Base-by-base conservation (phyloP, 1,140 invertebrate genomes). In the Lucilia sericata region DNA sequence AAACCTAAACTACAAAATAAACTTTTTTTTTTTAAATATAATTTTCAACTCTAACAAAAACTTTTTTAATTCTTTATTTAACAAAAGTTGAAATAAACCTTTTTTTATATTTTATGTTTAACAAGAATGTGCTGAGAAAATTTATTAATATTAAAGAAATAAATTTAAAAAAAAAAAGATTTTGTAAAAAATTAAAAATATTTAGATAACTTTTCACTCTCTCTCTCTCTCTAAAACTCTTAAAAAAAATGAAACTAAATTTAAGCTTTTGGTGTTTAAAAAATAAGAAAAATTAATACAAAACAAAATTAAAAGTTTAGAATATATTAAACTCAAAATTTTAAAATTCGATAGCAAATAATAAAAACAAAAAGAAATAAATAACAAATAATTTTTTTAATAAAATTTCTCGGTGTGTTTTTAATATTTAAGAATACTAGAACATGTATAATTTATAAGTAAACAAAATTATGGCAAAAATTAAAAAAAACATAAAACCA, bases 191-290 rank as follows among this genome's bases (percentile, higher is more conserved):
- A 30, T 49, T 25, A 17, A 70, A 84, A 34, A 76, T 76, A 70
- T 80, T 80, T 80, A 47, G 76, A 25, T 80, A 80, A 51, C 47
- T 34, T 80, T 80, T 80, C 21, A 51, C 76, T 51, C 76, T 25
- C 36, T 49, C 65, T 74, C 36, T 74, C 42, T 83, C 25, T 30
- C 25, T 3, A 21, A 47, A 49, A 36, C 70, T 51, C n/a, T 55
- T 7, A 21, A 70, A 47, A 88, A 88, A 87, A 88, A 30, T 75
- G 9, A 84, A 84, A 78, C 88, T 90, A 91, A 91, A 91, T 89
- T 91, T 91, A 91, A 91, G 89, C 89, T 91, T 91, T 91, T 87
- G 89, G 89, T 91, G 89, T 91, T 90, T 90, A 88, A 88, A 90
- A 30, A 89, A 74, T 86, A 87, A 89, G 81, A 88, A 85, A 87